These are phyloP conservation scores for Litoditis marina DNA, from an alignment of 2,888 invertebrate species.

Conservation along the genomic window DNA sequence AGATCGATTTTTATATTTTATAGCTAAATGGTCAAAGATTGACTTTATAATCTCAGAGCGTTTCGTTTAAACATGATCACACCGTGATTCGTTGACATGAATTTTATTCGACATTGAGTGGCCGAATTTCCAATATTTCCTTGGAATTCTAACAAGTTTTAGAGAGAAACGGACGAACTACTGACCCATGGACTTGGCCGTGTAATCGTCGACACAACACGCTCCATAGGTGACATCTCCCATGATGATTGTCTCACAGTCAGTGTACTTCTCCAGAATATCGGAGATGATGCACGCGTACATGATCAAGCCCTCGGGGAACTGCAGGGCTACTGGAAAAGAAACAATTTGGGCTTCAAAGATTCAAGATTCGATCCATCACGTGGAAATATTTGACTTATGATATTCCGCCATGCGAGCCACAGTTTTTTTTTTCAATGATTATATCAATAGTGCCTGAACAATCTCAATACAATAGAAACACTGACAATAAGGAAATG, in stretches of 20 bases:
- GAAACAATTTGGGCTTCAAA: neutral
- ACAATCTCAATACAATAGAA: no score
- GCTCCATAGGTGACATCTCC: slow-evolving; percentile 99
- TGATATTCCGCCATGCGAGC: neutral
- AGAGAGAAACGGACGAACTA: neutral
- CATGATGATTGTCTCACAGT: slow-evolving; percentile 83
- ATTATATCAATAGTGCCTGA: no score
- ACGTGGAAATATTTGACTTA: slow-evolving; percentile 2
- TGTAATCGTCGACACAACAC: slow-evolving; percentile 95
- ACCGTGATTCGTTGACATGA: no score
- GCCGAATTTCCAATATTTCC: no score
- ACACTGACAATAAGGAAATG: no score
- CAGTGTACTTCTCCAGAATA: slow-evolving; percentile 73
- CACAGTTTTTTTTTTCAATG: neutral
- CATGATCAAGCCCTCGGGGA: slow-evolving; percentile 89
- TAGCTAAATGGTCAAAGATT: no score
- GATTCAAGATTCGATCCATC: neutral
- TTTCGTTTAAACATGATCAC: no score
- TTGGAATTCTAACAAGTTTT: neutral
- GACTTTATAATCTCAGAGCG: no score
- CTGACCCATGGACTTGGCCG: slow-evolving; percentile 77
- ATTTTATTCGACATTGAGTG: no score
- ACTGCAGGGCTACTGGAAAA: slow-evolving; percentile 79
- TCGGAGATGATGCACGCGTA: slow-evolving; percentile 89
- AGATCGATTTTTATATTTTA: no score